A percentile compares a stretch with the other conserved stretches of the same genome.
Conservation (phyloP, 2,797 vertebrate genomes). For the Neostethus bicornis region DNA sequence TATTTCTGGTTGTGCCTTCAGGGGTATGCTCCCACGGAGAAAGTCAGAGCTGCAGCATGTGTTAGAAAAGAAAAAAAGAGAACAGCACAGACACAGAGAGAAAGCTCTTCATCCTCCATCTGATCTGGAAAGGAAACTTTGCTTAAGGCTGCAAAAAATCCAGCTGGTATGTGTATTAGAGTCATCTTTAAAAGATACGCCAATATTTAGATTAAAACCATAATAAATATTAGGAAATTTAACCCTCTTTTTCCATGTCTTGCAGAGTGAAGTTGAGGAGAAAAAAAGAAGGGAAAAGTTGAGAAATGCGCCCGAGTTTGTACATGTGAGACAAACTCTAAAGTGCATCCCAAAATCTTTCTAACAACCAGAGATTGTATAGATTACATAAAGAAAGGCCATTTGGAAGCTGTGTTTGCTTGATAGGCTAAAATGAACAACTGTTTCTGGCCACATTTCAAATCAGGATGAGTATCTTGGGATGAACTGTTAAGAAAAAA, state of each 20-base stretch:
- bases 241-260: constrained; percentile 27
- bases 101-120: constrained; percentile 44
- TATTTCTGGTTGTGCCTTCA: constrained; percentile 25
- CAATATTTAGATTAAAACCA: too few species aligned
- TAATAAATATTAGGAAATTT: not conserved
- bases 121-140: constrained; percentile 71
- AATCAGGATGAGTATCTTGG: too few species aligned
- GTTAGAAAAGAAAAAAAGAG: constrained; percentile 59
- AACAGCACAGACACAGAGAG: constrained; percentile 60
- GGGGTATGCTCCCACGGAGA: constrained; percentile 61
- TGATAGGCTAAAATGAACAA: not conserved
- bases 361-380: not conserved
- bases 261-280: constrained; percentile 63
- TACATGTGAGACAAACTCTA: constrained; percentile 58
- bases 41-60: constrained; percentile 65
- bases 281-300: constrained; percentile 34
- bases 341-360: constrained; percentile 32
- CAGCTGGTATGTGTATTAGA: constrained; percentile 27
- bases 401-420: not conserved
- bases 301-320: constrained; percentile 54
- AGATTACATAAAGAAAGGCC: not conserved
- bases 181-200: not conserved
- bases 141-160: constrained; percentile 49
- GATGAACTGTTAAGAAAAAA: too few species aligned
- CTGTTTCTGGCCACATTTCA: not conserved